phyloP scores from a whole-genome alignment of 2,797 vertebrate genomes.

The Delichon dasypus region DNA sequence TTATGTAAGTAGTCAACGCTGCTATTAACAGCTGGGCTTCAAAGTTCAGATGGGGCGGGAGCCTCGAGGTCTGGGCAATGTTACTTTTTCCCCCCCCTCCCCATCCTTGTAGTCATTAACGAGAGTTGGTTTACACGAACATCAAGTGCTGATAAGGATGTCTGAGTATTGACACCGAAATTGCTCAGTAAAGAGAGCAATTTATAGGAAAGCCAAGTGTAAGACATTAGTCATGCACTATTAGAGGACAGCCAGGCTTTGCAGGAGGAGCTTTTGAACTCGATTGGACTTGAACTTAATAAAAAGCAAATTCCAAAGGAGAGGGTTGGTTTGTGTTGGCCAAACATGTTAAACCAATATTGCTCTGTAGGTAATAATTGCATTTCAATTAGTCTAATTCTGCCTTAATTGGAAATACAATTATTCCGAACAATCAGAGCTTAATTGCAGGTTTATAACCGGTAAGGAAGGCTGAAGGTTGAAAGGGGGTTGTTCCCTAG shows the following conservation, averaged over 20 bases:
- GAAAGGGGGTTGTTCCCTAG: neutral
- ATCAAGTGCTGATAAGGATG: constrained; percentile 69
- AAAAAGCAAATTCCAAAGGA: constrained; percentile 36
- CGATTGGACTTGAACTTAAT: constrained; percentile 62
- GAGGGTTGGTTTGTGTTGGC: neutral
- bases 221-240: constrained; percentile 72
- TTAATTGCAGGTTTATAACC: neutral
- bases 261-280: constrained; percentile 57
- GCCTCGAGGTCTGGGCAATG: constrained; percentile 51
- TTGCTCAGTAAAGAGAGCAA: constrained; percentile 56
- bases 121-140: constrained; percentile 68
- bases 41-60: constrained; percentile 50
- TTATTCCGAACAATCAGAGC: constrained; percentile 5
- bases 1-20: constrained; percentile 29
- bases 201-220: constrained; percentile 68
- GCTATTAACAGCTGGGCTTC: constrained; percentile 70
- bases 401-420: constrained; percentile 8
- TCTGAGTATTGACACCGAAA: constrained; percentile 67
- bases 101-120: constrained; percentile 37
- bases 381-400: constrained; percentile 33
- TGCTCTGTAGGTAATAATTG: constrained; percentile 15
- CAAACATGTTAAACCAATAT: constrained; percentile 1
- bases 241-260: constrained; percentile 56
- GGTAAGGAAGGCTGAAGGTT: neutral
- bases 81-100: neutral